A percentile compares a stretch with the other conserved stretches of the same genome.
phyloP scores from a whole-genome alignment of 2,113 vertebrate species.

The Pseudopipra pipra region DNA sequence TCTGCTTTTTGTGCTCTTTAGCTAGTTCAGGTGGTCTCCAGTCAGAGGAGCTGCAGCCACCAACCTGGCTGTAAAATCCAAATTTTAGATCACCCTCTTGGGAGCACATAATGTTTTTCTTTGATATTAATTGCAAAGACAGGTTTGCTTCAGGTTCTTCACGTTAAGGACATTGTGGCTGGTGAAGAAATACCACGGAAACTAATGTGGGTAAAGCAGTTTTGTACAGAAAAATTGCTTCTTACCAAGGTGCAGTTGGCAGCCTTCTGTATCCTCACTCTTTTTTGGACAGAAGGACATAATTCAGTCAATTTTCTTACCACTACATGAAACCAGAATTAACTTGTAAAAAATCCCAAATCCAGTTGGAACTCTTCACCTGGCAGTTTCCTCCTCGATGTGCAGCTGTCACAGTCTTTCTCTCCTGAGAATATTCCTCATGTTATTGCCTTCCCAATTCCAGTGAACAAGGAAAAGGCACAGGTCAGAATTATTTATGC shows the following conservation, averaged over 20 bases:
- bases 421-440: neutral
- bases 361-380: neutral
- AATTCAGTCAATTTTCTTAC: neutral
- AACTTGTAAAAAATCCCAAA: neutral
- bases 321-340: neutral
- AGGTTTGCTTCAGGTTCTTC: neutral
- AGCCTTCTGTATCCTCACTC: neutral
- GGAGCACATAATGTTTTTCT: neutral
- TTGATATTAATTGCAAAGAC: neutral
- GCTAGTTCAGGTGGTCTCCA: neutral
- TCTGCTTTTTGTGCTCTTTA: neutral
- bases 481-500: neutral
- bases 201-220: neutral
- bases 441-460: neutral
- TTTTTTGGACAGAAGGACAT: neutral
- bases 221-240: neutral
- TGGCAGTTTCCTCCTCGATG: neutral
- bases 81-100: neutral
- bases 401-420: neutral
- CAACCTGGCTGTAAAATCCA: neutral
- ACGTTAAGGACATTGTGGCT: accelerated
- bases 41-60: neutral
- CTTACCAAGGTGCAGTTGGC: neutral
- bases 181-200: neutral
- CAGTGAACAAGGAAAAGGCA: neutral